Evolutionary conservation across 1,140 invertebrate species (phyloP), one percentile per base, ranked within the genome.

Genomic region (Nomia melanderi): DNA sequence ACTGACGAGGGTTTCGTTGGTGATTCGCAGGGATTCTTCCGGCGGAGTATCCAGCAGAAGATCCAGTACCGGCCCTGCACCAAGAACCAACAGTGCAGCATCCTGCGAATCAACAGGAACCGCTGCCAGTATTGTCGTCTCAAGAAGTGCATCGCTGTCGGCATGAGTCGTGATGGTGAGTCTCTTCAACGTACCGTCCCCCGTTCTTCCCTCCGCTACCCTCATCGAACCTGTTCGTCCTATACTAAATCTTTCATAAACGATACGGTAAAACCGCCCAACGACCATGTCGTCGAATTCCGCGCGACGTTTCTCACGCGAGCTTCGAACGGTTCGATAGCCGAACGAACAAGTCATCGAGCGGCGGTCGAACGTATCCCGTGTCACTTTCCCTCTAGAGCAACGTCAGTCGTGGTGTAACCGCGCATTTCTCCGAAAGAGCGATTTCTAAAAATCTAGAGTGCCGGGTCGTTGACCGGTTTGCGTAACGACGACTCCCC

Each of bases 91-190:
- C 97, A 99, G 94, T 99, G 98, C 93, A 97, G 97, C 92, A 99
- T 99, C 86, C 94, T 99, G 70, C 94, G 98, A 84, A 98, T 98
- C 93, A 99, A 99, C 94, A 95, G 98, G 90, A 99, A 99, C 93
- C 95, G 98, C 84, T 99, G 98, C 93, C 98, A 99, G 91, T 98
- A 98, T 92, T 99, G 98, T 93, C 94, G 98, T 81, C 95, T 99
- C 85, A 99, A 99, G 93, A 99, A 99, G 94, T 99, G 98, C 94
- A 98, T 99, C 90, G 96, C 97, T 67, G 98, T 99, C 80, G 98
- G 98, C 92, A 99, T 99, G 98, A 98, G 97, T 92, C 95, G 98
- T 93, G 98, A 99, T 95, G 98, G 98, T 99, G 89, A 95, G 95
- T 93, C 63, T 70, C 41, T 60, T 44, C 2, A 33, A 62, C 17